Evolutionary conservation across 2,888 invertebrate genomes (phyloP).

Genomic region (Cerceris ruficornis): DNA sequence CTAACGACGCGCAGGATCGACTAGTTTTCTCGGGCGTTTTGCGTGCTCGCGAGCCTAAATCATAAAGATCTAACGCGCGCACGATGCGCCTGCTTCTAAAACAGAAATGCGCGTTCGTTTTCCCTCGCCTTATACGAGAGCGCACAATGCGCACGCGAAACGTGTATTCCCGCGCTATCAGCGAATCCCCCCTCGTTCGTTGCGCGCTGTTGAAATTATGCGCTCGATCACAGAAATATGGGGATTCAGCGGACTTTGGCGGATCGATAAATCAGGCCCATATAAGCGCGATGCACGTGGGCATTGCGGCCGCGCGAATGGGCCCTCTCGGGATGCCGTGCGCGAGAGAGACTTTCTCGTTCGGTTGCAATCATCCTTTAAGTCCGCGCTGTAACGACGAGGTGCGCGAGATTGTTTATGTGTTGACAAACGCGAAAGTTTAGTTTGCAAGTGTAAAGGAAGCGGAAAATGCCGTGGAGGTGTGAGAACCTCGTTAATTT

Average conservation of each 20-base stretch:
- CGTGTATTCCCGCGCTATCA: background rate
- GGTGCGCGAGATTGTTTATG: too few relatives aligned
- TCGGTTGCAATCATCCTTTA: background rate
- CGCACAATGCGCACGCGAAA: constrained; percentile 27
- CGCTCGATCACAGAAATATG: constrained; percentile 50
- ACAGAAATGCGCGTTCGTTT: background rate
- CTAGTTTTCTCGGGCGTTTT: background rate
- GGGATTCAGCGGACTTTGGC: constrained; percentile 8
- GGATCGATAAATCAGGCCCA: constrained; percentile 50
- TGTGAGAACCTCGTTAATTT: too few relatives aligned
- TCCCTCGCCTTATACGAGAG: constrained; percentile 3
- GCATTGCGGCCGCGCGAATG: background rate
- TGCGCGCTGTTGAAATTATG: constrained; percentile 38
- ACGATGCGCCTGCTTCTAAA: background rate
- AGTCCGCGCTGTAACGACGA: background rate
- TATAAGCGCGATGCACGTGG: constrained; percentile 37
- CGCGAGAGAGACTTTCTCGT: background rate
- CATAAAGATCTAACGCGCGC: constrained; percentile 1
- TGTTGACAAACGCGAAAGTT: too few relatives aligned
- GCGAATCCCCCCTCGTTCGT: constrained; percentile 20
- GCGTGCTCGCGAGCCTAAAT: background rate
- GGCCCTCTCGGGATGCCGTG: background rate
- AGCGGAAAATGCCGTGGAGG: too few relatives aligned
- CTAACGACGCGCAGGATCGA: background rate
- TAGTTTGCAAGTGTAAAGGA: too few relatives aligned